Conservation (phyloP, 53 echinoderm and acorn worm species). For the Antedon mediterranea region DNA sequence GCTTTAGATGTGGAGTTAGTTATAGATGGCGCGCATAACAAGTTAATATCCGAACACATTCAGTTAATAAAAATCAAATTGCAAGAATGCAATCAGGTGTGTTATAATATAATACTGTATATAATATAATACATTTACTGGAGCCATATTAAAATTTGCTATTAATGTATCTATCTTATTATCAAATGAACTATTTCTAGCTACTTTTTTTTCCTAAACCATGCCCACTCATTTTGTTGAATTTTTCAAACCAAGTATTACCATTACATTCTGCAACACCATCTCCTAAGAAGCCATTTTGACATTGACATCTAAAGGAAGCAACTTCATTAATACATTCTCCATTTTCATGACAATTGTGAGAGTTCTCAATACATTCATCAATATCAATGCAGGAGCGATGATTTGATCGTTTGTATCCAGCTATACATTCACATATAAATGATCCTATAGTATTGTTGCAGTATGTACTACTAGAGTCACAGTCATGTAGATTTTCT, state of each 20-base stretch:
- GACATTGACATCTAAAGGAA: not conserved
- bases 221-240: too few relatives aligned
- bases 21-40: too few relatives aligned
- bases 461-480: not conserved
- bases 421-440: not conserved
- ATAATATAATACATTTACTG: too few relatives aligned
- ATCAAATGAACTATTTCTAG: too few relatives aligned
- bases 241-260: not conserved
- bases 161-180: too few relatives aligned
- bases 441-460: not conserved
- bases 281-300: not conserved
- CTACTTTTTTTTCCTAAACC: too few relatives aligned
- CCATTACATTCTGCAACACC: not conserved
- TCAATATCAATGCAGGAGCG: not conserved
- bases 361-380: not conserved
- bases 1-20: too few relatives aligned
- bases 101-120: too few relatives aligned
- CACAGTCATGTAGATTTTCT: not conserved
- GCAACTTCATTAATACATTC: not conserved
- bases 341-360: not conserved
- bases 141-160: too few relatives aligned
- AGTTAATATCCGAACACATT: too few relatives aligned
- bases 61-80: too few relatives aligned
- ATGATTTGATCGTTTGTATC: not conserved
- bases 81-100: too few relatives aligned